Percentiles rank a stretch among this genome's conserved stretches.
Evolutionary conservation across 2,888 invertebrate genomes (phyloP).

Genomic region (Epirrhoe alternata): DNA sequence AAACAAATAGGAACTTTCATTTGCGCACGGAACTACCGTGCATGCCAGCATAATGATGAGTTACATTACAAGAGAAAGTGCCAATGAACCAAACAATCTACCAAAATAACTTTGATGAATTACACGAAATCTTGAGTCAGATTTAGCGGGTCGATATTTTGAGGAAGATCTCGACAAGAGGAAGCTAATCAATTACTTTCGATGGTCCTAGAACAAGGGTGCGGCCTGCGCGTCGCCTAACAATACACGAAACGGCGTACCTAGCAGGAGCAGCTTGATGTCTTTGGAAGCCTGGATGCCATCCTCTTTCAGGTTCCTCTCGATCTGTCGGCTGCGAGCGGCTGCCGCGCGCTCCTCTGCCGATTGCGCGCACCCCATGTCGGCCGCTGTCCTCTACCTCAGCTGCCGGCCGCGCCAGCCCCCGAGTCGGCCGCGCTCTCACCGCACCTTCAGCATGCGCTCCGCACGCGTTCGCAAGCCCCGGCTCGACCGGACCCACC

Average conservation of each 20-base stretch:
- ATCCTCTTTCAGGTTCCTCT: constrained; percentile 99
- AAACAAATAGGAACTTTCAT: constrained; percentile 69
- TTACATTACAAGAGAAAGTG: constrained; percentile 68
- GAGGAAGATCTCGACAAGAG: constrained; percentile 32
- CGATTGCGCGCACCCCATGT: constrained; percentile 99
- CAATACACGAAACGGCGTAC: constrained; percentile 84
- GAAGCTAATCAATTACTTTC: constrained; percentile 37
- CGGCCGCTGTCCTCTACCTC: constrained; percentile 81
- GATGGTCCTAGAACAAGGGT: constrained; percentile 64
- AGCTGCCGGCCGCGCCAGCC: constrained; percentile 82
- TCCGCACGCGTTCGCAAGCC: constrained; percentile 76
- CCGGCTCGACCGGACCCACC: constrained; percentile 79
- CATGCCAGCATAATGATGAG: constrained; percentile 73
- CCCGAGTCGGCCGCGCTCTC: constrained; percentile 86
- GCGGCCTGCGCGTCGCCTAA: constrained; percentile 61
- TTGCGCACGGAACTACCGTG: constrained; percentile 67
- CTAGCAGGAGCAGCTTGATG: constrained; percentile 98
- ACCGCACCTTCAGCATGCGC: constrained; percentile 86
- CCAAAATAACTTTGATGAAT: constrained; percentile 26
- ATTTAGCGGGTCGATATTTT: constrained; percentile 36
- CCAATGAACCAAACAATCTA: constrained; percentile 35
- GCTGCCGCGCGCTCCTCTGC: constrained; percentile 99
- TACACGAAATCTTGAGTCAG: constrained; percentile 18
- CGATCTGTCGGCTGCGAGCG: constrained; percentile 98
- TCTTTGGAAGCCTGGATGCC: constrained; percentile 99